phyloP scores from a whole-genome alignment of 2,888 invertebrate species.

The Stenoptilia bipunctidactyla region DNA sequence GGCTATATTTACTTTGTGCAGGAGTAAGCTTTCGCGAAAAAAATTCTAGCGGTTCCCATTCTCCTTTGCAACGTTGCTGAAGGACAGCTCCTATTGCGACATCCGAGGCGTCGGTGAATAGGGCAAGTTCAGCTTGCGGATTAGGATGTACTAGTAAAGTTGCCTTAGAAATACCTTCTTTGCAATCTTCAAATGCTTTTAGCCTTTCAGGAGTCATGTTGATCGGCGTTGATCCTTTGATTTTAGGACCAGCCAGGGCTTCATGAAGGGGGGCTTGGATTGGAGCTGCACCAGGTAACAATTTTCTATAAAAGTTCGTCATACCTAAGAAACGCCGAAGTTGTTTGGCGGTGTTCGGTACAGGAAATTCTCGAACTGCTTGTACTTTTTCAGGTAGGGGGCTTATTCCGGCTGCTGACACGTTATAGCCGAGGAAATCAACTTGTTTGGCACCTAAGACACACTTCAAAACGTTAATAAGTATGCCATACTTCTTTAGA shows the following conservation, averaged over 20 bases:
- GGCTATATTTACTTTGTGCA: constrained; percentile 11
- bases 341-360: too few relatives aligned
- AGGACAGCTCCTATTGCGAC: constrained; percentile 7
- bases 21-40: constrained; percentile 9
- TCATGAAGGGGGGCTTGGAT: constrained; percentile 12
- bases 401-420: too few relatives aligned
- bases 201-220: constrained; percentile 7
- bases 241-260: constrained; percentile 8
- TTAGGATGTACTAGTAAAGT: constrained; percentile 21
- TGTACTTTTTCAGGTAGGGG: too few relatives aligned
- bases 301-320: constrained; percentile 11
- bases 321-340: too few relatives aligned
- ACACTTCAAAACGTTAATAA: too few relatives aligned
- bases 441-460: too few relatives aligned
- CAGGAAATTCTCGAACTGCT: too few relatives aligned
- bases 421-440: too few relatives aligned
- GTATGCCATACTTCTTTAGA: too few relatives aligned
- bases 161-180: constrained; percentile 14
- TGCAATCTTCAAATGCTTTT: constrained; percentile 10
- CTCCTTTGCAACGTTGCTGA: constrained; percentile 5
- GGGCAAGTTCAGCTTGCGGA: constrained; percentile 13
- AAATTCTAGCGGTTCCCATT: constrained; percentile 13
- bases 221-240: constrained; percentile 9
- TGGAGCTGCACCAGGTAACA: constrained; percentile 13
- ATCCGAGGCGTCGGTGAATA: constrained; percentile 1